Conservation (phyloP, 2,888 invertebrate genomes). For the Chromoteleia sp. region DNA sequence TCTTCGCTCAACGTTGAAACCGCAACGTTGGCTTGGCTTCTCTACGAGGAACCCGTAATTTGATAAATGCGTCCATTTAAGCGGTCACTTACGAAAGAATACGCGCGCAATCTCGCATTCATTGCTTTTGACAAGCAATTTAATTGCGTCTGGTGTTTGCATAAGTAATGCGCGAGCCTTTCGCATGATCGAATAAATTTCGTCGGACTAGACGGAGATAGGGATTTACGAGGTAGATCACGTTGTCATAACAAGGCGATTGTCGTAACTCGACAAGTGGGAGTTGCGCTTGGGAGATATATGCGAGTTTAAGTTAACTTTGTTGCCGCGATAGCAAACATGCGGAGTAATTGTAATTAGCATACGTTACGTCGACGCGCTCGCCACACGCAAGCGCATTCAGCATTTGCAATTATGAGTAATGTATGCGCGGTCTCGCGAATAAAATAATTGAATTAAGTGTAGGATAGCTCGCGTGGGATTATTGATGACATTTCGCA, state of each 20-base stretch:
- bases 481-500: slow-evolving; percentile 36
- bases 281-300: slow-evolving; percentile 52
- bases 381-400: slow-evolving; percentile 76
- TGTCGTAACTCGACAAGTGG: slow-evolving; percentile 67
- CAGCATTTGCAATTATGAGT: slow-evolving; percentile 60
- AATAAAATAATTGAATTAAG: slow-evolving; percentile 67
- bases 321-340: slow-evolving; percentile 71
- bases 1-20: too few relatives aligned
- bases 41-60: slow-evolving; percentile 20
- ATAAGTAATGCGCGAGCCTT: slow-evolving; percentile 53
- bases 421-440: slow-evolving; percentile 34
- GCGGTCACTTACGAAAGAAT: slow-evolving; percentile 17
- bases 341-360: slow-evolving; percentile 83
- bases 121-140: slow-evolving; percentile 57
- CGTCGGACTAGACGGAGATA: slow-evolving; percentile 35
- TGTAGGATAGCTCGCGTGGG: slow-evolving; percentile 38
- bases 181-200: slow-evolving; percentile 58
- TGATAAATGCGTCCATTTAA: slow-evolving; percentile 19
- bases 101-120: slow-evolving; percentile 20
- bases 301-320: slow-evolving; percentile 63
- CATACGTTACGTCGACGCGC: slow-evolving; percentile 80
- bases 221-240: slow-evolving; percentile 60
- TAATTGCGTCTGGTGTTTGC: slow-evolving; percentile 57
- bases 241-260: slow-evolving; percentile 54
- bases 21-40: background rate